These are phyloP conservation scores for Erpetoichthys calabaricus DNA, from an alignment of 2,797 vertebrate species.

Conservation along the genomic window DNA sequence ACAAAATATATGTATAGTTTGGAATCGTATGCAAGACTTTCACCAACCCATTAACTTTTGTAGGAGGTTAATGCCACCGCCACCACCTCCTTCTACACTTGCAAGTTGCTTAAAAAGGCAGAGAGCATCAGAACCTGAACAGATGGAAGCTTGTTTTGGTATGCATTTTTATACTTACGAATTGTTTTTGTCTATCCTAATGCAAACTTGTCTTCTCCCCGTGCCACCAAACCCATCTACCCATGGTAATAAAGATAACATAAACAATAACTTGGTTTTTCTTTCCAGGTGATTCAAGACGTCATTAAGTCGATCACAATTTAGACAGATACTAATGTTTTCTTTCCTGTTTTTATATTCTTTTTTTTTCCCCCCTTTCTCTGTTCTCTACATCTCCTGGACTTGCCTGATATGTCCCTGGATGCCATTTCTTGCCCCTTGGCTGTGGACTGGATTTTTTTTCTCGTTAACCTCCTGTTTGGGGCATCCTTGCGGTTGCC, in stretches of 20 bases:
- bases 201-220: no score
- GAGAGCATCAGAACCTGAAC: conserved; percentile 19
- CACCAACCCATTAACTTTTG: neutral
- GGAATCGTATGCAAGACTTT: no score
- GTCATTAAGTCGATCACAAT: no score
- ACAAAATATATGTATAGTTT: no score
- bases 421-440: conserved; percentile 41
- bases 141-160: conserved; percentile 27
- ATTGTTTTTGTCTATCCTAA: no score
- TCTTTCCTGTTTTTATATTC: conserved; percentile 36
- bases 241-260: no score
- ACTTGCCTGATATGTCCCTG: conserved; percentile 44
- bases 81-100: conserved; percentile 25
- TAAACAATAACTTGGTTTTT: no score
- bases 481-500: conserved; percentile 39
- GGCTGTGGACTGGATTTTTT: conserved; percentile 44
- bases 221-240: no score
- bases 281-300: conserved; percentile 40
- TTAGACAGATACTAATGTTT: no score
- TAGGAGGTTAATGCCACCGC: conserved; percentile 55
- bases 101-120: conserved; percentile 36
- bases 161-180: conserved; percentile 17
- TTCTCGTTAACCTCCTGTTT: conserved; percentile 29
- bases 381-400: conserved; percentile 47
- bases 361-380: conserved; percentile 42